These are phyloP conservation scores for Mamestra brassicae DNA, from an alignment of 2,888 invertebrate genomes.

Conservation along the genomic window DNA sequence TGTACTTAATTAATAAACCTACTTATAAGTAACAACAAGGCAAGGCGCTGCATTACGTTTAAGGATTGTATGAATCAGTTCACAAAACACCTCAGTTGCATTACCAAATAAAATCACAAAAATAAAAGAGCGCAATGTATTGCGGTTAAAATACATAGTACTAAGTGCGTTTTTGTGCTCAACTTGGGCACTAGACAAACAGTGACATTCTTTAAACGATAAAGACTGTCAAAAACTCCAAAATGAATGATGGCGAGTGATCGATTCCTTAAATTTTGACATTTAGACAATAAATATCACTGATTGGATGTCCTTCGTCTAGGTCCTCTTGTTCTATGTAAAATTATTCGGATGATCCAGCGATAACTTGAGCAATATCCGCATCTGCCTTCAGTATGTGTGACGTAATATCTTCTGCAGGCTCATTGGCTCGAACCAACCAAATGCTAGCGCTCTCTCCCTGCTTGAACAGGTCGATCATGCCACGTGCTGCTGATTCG, in stretches of 20 bases:
- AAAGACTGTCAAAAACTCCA: too few relatives aligned
- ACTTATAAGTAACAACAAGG: too few relatives aligned
- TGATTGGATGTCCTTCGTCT: not conserved
- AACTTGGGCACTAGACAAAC: too few relatives aligned
- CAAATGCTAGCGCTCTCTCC: conserved; percentile 46
- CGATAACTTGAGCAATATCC: conserved; percentile 25
- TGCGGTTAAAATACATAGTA: too few relatives aligned
- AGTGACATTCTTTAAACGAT: too few relatives aligned
- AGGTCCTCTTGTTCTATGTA: not conserved
- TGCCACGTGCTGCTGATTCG: conserved; percentile 48
- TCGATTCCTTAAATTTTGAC: too few relatives aligned
- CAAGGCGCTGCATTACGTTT: not conserved
- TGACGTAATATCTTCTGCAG: conserved; percentile 45
- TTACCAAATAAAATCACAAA: not conserved
- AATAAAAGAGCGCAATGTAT: not conserved
- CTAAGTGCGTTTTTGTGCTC: too few relatives aligned
- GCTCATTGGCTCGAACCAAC: conserved; percentile 32
- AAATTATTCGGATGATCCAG: conserved; percentile 23
- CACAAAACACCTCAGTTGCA: not conserved
- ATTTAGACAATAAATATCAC: not conserved
- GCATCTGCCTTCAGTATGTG: conserved; percentile 29
- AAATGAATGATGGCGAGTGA: too few relatives aligned
- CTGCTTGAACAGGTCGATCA: conserved; percentile 49
- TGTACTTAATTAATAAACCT: not conserved
- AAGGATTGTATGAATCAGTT: not conserved